Evolutionary conservation across 2,113 vertebrate genomes (phyloP), one percentile per base, ranked within the genome.

Genomic region (Semnornis frantzii): DNA sequence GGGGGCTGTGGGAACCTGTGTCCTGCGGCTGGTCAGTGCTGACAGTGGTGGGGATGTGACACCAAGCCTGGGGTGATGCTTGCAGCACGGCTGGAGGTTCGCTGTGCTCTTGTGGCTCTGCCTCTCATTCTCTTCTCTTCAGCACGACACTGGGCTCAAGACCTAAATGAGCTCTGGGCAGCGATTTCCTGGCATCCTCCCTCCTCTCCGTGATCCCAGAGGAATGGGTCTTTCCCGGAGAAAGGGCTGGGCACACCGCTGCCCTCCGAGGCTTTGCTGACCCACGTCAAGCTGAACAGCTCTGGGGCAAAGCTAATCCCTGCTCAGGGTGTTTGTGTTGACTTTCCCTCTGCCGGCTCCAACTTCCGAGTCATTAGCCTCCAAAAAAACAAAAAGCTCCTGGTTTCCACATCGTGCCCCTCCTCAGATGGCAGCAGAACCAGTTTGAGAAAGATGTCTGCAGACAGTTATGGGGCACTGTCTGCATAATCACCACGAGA

Each of bases 41-140:
- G 20, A 68, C 27, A 2, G 66, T 28, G 57, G 7, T 1, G 5
- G 30, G 74, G 23, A 17, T 1, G 8, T 2, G 5, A 18, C 14
- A 1, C 50, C 9, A 2, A 69, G 31, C 0, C 20, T 3, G 0
- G 34, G 37, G 23, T 1, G n/a, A 8, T 16, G 12, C 23, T 60
- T 20, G 39, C 16, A 9, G 48, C 17, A 42, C 52, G 16, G 46
- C 3, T 2, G 3, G 30, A 24, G 27, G 12, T 52, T 73, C 5
- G 0, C 33, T 8, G 9, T 3, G n/a, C 7, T 76, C 54, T 48
- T 42, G 46, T 27, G 54, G 10, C 54, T 58, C 69, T 74, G 50
- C 34, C 14, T 58, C 78, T 74, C 44, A 5, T 44, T 4, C 5
- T 5, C 12, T 3, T 2, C 21, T 52, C 5, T 31, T 69, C 25